phyloP scores from a whole-genome alignment of 2,113 vertebrate species.

The Ifrita kowaldi region DNA sequence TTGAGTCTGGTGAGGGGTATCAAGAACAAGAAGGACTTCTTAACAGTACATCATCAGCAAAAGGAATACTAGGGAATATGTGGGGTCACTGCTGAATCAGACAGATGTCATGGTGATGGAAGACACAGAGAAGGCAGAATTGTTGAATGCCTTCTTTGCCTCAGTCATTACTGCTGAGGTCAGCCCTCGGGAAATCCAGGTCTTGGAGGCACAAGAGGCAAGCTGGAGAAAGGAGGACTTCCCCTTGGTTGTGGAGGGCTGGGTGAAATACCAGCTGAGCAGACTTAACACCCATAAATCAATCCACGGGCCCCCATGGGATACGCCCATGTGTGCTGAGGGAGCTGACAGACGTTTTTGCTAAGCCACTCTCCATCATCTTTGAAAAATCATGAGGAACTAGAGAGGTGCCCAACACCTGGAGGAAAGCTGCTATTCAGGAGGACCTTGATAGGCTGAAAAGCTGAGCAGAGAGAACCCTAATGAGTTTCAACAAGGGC shows the following conservation, averaged over 20 bases:
- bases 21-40: neutral
- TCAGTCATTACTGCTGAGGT: neutral
- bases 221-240: neutral
- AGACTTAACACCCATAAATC: neutral
- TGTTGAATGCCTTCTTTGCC: neutral
- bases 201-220: neutral
- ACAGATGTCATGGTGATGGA: neutral
- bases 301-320: neutral
- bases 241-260: neutral
- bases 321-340: neutral
- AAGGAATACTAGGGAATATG: neutral
- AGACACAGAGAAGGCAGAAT: neutral
- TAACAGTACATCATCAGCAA: neutral
- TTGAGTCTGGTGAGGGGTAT: neutral
- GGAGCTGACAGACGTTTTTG: neutral
- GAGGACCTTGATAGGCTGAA: neutral
- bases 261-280: neutral
- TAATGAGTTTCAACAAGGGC: neutral
- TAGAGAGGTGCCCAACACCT: neutral
- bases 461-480: neutral
- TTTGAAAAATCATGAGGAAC: neutral
- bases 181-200: neutral
- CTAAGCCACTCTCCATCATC: neutral
- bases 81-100: neutral
- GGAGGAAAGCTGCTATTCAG: neutral